Conservation (phyloP, 2,888 invertebrate species). For the Coleophora flavipennella region DNA sequence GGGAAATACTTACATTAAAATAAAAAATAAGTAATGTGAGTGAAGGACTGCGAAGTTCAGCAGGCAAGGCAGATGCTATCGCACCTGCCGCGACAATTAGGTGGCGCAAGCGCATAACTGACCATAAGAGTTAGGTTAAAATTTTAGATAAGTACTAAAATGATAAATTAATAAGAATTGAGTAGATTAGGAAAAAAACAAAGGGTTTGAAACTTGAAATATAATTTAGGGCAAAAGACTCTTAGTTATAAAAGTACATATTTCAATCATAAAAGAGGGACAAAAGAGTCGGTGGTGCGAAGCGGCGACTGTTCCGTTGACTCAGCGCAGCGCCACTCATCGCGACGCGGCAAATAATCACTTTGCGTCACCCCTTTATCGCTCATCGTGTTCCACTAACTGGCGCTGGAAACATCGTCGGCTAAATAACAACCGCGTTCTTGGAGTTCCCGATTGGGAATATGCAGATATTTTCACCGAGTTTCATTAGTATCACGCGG, state of each 20-base stretch:
- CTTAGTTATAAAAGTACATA: conserved; percentile 12
- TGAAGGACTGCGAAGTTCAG: conserved; percentile 38
- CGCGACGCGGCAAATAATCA: conserved; percentile 69
- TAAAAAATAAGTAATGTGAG: conserved; percentile 49
- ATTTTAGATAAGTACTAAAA: too few relatives aligned
- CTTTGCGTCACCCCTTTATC: conserved; percentile 69
- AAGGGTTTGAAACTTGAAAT: too few relatives aligned
- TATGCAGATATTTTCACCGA: conserved; percentile 44
- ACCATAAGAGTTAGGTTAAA: too few relatives aligned
- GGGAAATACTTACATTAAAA: too few relatives aligned
- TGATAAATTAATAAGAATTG: too few relatives aligned
- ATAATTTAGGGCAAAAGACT: conserved; percentile 2
- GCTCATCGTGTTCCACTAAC: conserved; percentile 29
- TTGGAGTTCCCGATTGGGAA: conserved; percentile 40
- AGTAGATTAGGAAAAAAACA: too few relatives aligned
- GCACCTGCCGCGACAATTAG: conserved; percentile 63
- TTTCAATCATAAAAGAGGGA: conserved; percentile 21
- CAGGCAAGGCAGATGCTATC: conserved; percentile 55
- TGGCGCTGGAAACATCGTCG: conserved; percentile 25
- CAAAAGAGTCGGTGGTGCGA: conserved; percentile 24
- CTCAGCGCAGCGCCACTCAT: conserved; percentile 61
- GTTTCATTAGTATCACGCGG: conserved; percentile 47
- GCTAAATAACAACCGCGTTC: conserved; percentile 39
- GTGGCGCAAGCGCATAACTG: conserved; percentile 33
- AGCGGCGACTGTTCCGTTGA: conserved; percentile 41